These are phyloP conservation scores for Entomobrya proxima DNA, from an alignment of 2,888 invertebrate species.

Conservation along the genomic window DNA sequence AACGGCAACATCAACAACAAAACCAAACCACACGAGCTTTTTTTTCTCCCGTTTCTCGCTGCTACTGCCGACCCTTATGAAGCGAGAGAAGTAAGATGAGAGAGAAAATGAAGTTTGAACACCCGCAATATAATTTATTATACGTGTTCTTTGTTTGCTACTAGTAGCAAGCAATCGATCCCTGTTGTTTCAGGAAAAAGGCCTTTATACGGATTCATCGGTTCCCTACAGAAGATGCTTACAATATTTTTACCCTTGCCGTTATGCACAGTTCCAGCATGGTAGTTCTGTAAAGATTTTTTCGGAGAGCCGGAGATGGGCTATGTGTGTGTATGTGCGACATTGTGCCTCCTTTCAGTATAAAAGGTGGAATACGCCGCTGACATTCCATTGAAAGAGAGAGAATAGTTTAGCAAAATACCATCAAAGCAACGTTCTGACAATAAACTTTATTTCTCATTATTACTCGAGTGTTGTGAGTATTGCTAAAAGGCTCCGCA, in stretches of 20 bases:
- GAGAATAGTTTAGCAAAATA: conserved; percentile 19
- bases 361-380: not conserved
- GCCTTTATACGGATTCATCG: conserved; percentile 20
- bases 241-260: conserved; percentile 28
- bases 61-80: conserved; percentile 25
- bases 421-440: conserved; percentile 11
- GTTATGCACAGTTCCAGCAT: not conserved
- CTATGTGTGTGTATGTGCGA: not conserved
- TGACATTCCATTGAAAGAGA: conserved; percentile 25
- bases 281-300: not conserved
- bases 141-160: conserved; percentile 16
- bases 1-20: conserved; percentile 52
- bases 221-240: conserved; percentile 3
- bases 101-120: conserved; percentile 35
- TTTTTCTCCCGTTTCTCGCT: conserved; percentile 5
- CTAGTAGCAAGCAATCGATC: conserved; percentile 52
- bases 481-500: not conserved
- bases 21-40: conserved; percentile 58
- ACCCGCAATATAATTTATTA: conserved; percentile 67
- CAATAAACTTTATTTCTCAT: conserved; percentile 40
- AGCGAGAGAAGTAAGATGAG: conserved; percentile 44
- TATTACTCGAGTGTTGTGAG: not conserved
- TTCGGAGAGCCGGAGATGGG: not conserved
- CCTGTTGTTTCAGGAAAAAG: conserved; percentile 55
- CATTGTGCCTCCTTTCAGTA: conserved; percentile 5